Conservation (phyloP, 2,113 vertebrate genomes). For the Menura novaehollandiae region DNA sequence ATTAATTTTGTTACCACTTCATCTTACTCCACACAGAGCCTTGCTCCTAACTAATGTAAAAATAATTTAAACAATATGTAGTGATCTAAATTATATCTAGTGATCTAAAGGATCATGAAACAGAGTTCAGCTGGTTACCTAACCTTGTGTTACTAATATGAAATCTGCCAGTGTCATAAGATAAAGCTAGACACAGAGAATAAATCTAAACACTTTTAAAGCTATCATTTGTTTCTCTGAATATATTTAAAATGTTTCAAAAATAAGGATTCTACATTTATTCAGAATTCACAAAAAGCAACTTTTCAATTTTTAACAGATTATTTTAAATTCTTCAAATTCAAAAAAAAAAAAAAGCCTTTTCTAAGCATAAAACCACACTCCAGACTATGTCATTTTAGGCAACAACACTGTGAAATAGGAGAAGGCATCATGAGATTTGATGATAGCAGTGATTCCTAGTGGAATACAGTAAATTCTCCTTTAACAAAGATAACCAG, state of each 20-base stretch:
- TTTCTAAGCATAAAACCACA: not conserved
- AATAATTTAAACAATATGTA: not conserved
- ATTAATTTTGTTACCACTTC: not conserved
- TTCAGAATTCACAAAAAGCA: not conserved
- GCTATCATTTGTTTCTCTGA: not conserved
- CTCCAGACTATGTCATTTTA: not conserved
- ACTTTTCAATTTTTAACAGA: not conserved
- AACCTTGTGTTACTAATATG: not conserved
- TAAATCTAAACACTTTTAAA: not conserved
- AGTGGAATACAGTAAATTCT: not conserved
- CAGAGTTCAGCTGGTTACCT: not conserved
- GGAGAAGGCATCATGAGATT: not conserved
- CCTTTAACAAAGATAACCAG: not conserved
- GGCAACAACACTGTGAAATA: not conserved
- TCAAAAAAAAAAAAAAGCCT: accelerated
- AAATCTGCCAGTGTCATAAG: not conserved
- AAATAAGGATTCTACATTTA: not conserved
- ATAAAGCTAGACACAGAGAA: not conserved
- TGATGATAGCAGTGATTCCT: not conserved
- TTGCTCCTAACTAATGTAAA: not conserved
- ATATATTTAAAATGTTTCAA: not conserved
- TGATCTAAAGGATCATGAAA: not conserved
- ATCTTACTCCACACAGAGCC: not conserved
- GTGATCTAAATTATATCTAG: not conserved
- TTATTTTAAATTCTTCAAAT: not conserved